Conservation (phyloP, 2,113 vertebrate genomes). For the Candoia aspera region DNA sequence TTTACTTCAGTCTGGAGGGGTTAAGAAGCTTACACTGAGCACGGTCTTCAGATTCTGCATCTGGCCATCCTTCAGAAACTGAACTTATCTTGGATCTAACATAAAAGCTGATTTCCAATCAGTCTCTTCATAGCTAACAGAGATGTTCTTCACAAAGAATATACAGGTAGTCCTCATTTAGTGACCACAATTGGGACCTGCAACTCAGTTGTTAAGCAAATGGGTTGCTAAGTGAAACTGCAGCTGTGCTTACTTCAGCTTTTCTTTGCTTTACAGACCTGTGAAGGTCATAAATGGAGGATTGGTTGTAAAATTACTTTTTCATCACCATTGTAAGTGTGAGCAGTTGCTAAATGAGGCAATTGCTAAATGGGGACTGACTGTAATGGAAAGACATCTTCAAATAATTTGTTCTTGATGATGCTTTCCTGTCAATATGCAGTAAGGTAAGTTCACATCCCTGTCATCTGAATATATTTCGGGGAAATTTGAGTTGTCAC, state of each 20-base stretch:
- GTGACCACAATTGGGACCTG: not conserved
- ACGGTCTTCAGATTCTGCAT: not conserved
- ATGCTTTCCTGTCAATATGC: constrained; percentile 52
- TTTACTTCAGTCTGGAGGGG: not conserved
- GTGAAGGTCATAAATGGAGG: not conserved
- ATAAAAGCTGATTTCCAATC: constrained; percentile 32
- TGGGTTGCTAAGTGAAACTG: not conserved
- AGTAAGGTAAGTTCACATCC: constrained; percentile 48
- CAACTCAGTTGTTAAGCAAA: not conserved
- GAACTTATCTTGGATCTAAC: constrained; percentile 4
- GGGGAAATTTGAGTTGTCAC: constrained; percentile 53
- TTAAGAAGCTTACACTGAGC: too few relatives aligned
- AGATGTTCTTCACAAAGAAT: constrained; percentile 20
- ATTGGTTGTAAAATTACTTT: not conserved
- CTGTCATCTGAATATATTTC: constrained; percentile 49
- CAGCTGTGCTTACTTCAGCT: not conserved
- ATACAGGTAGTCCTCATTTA: not conserved
- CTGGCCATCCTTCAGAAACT: not conserved
- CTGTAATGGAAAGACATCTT: constrained; percentile 44
- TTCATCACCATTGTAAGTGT: not conserved
- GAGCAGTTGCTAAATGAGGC: not conserved
- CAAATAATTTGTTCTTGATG: constrained; percentile 50
- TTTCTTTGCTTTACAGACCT: not conserved
- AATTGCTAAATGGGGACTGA: not conserved
- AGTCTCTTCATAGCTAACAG: constrained; percentile 38